Conservation (phyloP, 2,113 vertebrate genomes). For the Dolichotis patagonum region DNA sequence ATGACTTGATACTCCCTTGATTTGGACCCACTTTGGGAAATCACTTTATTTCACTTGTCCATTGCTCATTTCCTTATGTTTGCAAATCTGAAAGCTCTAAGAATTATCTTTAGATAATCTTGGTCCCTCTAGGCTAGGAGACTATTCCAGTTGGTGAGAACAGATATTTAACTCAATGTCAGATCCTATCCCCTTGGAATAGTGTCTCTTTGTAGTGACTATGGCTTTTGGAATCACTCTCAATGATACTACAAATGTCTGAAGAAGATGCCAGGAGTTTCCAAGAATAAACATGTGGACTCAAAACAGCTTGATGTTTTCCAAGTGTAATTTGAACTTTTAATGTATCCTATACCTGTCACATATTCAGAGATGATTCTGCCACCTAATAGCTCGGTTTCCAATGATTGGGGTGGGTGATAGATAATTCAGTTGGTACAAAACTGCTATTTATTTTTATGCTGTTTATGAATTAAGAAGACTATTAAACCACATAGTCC, state of each 20-base stretch:
- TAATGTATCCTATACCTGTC: background rate
- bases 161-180: background rate
- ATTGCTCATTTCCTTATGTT: background rate
- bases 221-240: background rate
- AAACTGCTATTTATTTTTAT: conserved; percentile 68
- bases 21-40: conserved; percentile 28
- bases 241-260: background rate
- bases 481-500: conserved; percentile 55
- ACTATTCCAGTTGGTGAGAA: background rate
- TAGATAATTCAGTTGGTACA: conserved; percentile 34
- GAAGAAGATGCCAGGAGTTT: conserved; percentile 3
- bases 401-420: background rate
- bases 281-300: conserved; percentile 16
- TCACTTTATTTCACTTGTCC: background rate
- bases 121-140: background rate
- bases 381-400: conserved; percentile 44
- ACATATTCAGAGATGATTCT: background rate
- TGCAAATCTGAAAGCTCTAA: background rate
- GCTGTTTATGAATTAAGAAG: conserved; percentile 66
- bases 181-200: background rate
- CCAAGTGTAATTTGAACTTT: background rate
- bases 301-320: conserved; percentile 36
- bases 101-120: background rate
- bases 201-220: background rate
- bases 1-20: background rate